Conservation (phyloP, 2,797 vertebrate species). For the Trichosurus vulpecula region DNA sequence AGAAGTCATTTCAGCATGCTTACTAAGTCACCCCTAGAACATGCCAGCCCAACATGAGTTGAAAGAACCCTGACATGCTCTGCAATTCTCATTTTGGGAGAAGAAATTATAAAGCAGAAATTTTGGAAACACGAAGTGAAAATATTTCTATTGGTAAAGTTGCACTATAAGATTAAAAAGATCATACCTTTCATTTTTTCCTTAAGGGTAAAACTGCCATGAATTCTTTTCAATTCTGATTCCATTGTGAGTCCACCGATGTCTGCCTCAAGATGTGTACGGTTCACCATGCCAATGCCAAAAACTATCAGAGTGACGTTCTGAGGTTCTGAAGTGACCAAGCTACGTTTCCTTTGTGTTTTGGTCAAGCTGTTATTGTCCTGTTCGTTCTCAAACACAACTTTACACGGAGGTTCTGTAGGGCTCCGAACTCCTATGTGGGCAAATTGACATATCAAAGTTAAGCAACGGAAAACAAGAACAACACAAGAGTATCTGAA, state of each 20-base stretch:
- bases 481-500: conserved; percentile 5
- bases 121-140: neutral
- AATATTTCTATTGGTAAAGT: neutral
- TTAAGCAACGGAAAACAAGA: neutral
- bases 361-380: conserved; percentile 85
- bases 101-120: conserved; percentile 16
- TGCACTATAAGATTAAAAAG: neutral
- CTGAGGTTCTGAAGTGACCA: conserved; percentile 93
- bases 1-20: neutral
- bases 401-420: conserved; percentile 90
- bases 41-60: neutral
- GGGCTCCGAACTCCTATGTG: conserved; percentile 88
- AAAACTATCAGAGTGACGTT: conserved; percentile 98
- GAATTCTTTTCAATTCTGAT: conserved; percentile 97
- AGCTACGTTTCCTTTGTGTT: conserved; percentile 91
- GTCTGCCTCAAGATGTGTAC: conserved; percentile 97
- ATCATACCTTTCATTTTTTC: conserved; percentile 98
- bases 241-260: conserved; percentile 99
- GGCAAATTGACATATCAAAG: neutral
- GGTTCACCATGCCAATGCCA: conserved; percentile 98
- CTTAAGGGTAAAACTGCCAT: conserved; percentile 97
- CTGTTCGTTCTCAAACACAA: conserved; percentile 96
- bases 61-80: neutral
- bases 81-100: neutral
- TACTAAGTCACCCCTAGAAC: neutral